Evolutionary conservation across 2,797 vertebrate species (phyloP).

Genomic region (Coendou prehensilis): DNA sequence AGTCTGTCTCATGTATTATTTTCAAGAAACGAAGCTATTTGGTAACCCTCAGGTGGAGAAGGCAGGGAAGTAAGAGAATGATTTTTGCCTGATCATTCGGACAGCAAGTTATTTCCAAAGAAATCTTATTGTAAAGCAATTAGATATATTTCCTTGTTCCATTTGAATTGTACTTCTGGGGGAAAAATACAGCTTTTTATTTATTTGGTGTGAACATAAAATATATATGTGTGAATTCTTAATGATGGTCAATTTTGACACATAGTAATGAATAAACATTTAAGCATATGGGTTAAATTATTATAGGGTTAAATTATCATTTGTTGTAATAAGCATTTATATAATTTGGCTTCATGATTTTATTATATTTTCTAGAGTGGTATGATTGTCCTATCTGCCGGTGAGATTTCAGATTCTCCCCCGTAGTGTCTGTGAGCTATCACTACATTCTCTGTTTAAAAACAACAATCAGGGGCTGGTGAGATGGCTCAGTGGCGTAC

Average conservation of each 20-base stretch:
- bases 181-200: background rate
- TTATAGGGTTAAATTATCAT: background rate
- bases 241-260: background rate
- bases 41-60: background rate
- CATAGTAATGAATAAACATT: background rate
- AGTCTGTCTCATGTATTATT: background rate
- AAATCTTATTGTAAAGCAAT: background rate
- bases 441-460: background rate
- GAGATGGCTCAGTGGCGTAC: no score
- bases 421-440: background rate
- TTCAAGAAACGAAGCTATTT: background rate
- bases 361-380: background rate
- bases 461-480: no score
- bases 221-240: background rate
- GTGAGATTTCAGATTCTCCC: background rate
- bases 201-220: background rate
- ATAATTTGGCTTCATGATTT: background rate
- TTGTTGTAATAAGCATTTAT: background rate
- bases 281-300: background rate
- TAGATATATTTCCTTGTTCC: slow-evolving; percentile 9
- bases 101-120: slow-evolving; percentile 4
- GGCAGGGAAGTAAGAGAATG: background rate
- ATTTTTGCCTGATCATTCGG: slow-evolving; percentile 2
- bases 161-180: background rate
- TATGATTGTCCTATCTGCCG: background rate